Conservation (phyloP, 1,140 invertebrate species). For the Sitodiplosis mosellana region DNA sequence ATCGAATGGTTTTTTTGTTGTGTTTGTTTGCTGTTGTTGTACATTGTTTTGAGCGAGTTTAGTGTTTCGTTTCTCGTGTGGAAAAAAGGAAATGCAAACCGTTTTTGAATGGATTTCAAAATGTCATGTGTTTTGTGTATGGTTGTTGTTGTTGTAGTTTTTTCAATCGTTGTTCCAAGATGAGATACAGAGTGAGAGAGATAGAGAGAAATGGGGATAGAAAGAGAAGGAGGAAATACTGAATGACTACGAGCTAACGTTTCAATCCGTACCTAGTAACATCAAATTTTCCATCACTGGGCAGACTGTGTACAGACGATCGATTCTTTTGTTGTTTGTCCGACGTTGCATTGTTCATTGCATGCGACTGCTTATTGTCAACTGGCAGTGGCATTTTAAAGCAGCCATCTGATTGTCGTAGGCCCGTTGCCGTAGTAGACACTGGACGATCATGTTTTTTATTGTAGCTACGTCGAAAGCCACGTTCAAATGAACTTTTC, state of each 20-base stretch:
- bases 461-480: conserved; percentile 15
- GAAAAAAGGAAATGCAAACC: no score
- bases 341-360: neutral
- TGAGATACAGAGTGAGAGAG: no score
- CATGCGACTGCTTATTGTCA: neutral
- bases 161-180: neutral
- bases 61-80: no score
- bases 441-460: conserved; percentile 6
- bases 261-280: neutral
- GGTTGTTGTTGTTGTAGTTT: neutral
- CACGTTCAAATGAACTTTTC: conserved; percentile 16
- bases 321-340: neutral
- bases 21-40: no score
- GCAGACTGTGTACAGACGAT: neutral
- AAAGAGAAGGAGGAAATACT: neutral
- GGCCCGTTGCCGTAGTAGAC: conserved; percentile 9
- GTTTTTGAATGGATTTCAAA: neutral
- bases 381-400: neutral
- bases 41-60: no score
- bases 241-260: neutral
- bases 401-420: conserved; percentile 8
- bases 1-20: no score
- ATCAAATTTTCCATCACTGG: neutral
- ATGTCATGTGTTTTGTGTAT: neutral
- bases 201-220: no score